Conservation (phyloP, 1,140 invertebrate species). For the Metopolophium dirhodum region DNA sequence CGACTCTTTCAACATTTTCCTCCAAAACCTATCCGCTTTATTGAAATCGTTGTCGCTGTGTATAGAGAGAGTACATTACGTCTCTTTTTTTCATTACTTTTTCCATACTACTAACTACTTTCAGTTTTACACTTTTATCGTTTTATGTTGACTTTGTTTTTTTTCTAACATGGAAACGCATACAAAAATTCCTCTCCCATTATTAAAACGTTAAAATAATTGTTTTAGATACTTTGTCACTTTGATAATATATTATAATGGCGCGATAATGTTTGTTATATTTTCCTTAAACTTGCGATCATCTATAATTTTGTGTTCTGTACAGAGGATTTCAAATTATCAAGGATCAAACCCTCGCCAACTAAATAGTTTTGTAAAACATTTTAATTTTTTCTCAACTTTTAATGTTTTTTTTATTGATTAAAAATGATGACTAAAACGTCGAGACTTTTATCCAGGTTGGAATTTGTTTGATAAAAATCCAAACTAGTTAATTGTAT, state of each 20-base stretch:
- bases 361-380: not conserved
- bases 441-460: not conserved
- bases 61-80: not conserved
- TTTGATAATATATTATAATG: too few relatives aligned
- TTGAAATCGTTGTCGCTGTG: not conserved
- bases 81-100: not conserved
- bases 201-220: not conserved
- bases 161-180: not conserved
- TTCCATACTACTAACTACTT: not conserved
- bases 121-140: not conserved
- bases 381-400: not conserved
- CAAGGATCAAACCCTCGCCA: too few relatives aligned
- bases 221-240: not conserved
- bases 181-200: not conserved
- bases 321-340: too few relatives aligned
- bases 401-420: not conserved
- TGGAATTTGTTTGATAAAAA: too few relatives aligned
- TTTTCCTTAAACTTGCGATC: not conserved
- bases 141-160: not conserved
- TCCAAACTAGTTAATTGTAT: too few relatives aligned
- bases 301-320: not conserved
- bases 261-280: not conserved
- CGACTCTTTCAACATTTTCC: not conserved
- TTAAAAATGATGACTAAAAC: not conserved
- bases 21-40: not conserved